Conservation (phyloP, 2,888 invertebrate genomes). For the Pteria penguin region DNA sequence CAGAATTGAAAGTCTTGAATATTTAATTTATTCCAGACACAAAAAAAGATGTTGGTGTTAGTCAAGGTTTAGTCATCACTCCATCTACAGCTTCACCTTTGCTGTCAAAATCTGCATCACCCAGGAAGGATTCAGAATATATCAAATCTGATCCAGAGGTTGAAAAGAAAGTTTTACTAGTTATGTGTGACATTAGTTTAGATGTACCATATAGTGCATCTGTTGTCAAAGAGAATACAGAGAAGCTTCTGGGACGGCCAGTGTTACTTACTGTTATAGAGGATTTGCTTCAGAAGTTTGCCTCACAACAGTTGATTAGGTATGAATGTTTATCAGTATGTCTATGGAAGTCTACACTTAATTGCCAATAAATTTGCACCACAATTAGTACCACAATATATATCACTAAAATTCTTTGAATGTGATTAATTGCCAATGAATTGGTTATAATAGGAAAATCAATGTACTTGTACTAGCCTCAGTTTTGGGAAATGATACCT, state of each 20-base stretch:
- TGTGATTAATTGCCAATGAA: too few relatives aligned
- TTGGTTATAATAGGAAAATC: too few relatives aligned
- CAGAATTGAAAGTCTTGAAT: too few relatives aligned
- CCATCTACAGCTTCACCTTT: conserved; percentile 20
- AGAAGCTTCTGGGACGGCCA: conserved; percentile 81
- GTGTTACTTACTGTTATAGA: conserved; percentile 85
- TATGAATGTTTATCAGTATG: too few relatives aligned
- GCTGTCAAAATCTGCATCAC: conserved; percentile 26
- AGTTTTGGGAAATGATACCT: too few relatives aligned
- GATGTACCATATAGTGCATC: conserved; percentile 87
- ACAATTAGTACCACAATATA: too few relatives aligned
- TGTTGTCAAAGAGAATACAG: conserved; percentile 84
- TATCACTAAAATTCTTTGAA: too few relatives aligned
- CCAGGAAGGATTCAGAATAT: conserved; percentile 39
- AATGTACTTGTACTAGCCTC: too few relatives aligned
- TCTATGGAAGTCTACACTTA: too few relatives aligned
- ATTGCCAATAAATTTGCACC: too few relatives aligned
- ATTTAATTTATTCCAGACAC: background rate
- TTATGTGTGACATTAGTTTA: conserved; percentile 86
- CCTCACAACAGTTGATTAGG: conserved; percentile 87
- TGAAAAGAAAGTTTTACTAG: conserved; percentile 85
- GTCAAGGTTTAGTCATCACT: background rate
- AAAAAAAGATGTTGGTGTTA: background rate
- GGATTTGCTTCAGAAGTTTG: conserved; percentile 88
- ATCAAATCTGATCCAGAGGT: conserved; percentile 82